Conservation (phyloP, 30 jellyfish, hydroid and myxozoan species). For the Hydractinia symbiolongicarpus region DNA sequence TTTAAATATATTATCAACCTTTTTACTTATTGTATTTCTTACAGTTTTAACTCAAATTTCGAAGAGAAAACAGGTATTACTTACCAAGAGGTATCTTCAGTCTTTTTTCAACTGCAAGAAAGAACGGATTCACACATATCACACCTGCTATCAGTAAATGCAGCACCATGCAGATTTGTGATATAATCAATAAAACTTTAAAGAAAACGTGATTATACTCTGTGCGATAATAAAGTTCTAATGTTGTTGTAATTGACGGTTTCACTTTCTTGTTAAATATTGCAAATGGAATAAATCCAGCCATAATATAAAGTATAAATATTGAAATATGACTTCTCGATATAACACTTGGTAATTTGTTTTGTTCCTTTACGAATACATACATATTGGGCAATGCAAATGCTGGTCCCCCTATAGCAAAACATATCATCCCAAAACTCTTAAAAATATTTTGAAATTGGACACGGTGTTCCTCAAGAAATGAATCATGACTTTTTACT, state of each 20-base stretch:
- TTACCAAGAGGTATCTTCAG: not conserved
- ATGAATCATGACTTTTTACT: not conserved
- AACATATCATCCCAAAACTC: not conserved
- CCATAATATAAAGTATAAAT: not conserved
- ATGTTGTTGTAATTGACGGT: not conserved
- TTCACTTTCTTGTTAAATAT: not conserved
- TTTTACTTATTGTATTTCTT: too few relatives aligned
- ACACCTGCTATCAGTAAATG: not conserved
- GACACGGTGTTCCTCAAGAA: not conserved
- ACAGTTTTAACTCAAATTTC: too few relatives aligned
- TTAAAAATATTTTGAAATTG: not conserved
- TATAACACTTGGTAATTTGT: not conserved
- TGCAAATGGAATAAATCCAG: not conserved
- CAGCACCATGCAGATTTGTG: not conserved
- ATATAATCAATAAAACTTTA: not conserved
- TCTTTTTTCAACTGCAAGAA: not conserved
- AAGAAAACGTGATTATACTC: not conserved
- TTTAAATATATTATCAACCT: too few relatives aligned
- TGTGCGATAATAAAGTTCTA: not conserved
- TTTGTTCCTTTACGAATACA: not conserved
- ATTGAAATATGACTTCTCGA: not conserved
- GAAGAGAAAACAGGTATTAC: not conserved
- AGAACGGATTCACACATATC: not conserved
- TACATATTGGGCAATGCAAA: constrained; percentile 1
- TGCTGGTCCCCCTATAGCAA: constrained; percentile 10